These are phyloP conservation scores for Ashinkailepas kermadecensis DNA, from an alignment of 2,888 invertebrate genomes.

Conservation along the genomic window DNA sequence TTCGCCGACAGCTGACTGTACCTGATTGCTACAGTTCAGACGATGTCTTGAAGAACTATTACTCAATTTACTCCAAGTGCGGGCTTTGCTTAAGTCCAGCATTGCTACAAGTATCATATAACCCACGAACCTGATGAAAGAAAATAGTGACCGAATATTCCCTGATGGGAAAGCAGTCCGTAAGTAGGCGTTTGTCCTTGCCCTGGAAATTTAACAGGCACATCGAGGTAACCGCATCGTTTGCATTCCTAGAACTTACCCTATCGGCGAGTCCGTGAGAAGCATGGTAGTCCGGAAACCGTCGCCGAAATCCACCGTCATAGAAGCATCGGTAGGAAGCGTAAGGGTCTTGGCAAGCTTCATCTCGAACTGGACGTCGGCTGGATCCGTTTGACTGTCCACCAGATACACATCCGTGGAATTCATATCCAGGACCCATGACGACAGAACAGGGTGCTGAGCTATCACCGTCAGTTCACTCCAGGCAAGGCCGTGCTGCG, in stretches of 20 bases:
- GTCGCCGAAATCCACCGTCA: background rate
- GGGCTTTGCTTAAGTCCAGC: too few relatives aligned
- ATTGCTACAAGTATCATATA: too few relatives aligned
- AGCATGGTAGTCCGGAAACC: background rate
- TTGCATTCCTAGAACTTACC: background rate
- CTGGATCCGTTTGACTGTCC: background rate
- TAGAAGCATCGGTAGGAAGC: background rate
- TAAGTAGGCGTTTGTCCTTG: too few relatives aligned
- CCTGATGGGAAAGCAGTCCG: background rate
- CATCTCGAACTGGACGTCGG: background rate
- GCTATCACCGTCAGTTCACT: background rate
- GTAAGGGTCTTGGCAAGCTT: background rate
- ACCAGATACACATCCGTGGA: background rate
- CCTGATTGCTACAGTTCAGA: too few relatives aligned
- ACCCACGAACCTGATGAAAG: too few relatives aligned
- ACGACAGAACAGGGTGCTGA: background rate
- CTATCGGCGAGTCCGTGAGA: background rate
- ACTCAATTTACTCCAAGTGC: too few relatives aligned
- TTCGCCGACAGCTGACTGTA: too few relatives aligned
- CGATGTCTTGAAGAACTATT: too few relatives aligned
- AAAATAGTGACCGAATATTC: too few relatives aligned
- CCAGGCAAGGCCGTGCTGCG: background rate
- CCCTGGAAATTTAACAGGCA: too few relatives aligned
- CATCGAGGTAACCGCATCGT: background rate
- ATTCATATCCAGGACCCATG: background rate